Base-by-base conservation (phyloP, 2,797 vertebrate genomes). In the Danio aesculapii region DNA sequence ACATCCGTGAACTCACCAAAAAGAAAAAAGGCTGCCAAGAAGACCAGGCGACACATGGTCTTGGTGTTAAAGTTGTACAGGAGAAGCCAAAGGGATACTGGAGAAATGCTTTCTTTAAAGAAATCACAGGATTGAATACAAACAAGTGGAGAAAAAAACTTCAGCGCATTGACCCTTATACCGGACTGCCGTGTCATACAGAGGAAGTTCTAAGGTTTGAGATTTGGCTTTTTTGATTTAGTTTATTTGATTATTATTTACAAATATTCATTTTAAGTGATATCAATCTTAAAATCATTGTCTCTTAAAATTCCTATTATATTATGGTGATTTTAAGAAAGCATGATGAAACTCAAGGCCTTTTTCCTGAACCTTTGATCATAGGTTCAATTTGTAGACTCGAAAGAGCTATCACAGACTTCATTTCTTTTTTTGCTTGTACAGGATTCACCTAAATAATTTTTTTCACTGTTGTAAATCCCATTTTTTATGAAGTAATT, bases 101-200 rank as follows among this genome's bases (percentile, higher is more conserved):
- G 97, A 99, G 95, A 92, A 90, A 87, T 58, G 84, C 91, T 55
- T 95, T 94, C 83, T 93, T 98, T 75, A 84, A 83, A 53, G 94
- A 92, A 81, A 89, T 94, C 47, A 89, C 90, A 0, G 79, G 88
- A 10, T 71, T 84, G 79, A 89, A 93, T 81, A 89, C 84, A 84
- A 84, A 85, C 5, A 91, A 86, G 81, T 89, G 95, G 87, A 92
- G 86, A 75, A 92, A 52, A 53, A 88, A 93, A n/a, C 89, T 96
- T 41, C 85, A 89, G 75, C 77, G 78, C 85, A 81, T 95, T 83
- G 94, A 92, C 89, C 80, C 75, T 49, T 92, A 92, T 86, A 97
- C 94, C 0, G 96, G 96, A 41, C 91, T 97, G 71, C 95, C 96
- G 0, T 76, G 67, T 67, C 94, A 91, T 81, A 96, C 92, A 55